Evolutionary conservation across 2,797 vertebrate species (phyloP).

Genomic region (Serranus cabrilla): DNA sequence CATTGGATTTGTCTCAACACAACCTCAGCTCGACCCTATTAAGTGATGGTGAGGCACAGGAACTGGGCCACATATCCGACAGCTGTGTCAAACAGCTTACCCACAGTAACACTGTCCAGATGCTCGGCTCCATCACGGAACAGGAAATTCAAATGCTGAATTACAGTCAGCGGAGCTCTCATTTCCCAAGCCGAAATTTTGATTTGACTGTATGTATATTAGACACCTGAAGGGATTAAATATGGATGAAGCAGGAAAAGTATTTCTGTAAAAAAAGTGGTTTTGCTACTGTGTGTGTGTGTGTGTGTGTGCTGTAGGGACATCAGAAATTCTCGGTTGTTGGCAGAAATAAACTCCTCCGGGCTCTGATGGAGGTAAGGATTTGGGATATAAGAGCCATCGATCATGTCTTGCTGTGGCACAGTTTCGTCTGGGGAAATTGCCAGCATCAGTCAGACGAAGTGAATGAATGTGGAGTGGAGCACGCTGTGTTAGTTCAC

Average conservation of each 20-base stretch:
- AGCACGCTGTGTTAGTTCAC: constrained; percentile 69
- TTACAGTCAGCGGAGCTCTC: constrained; percentile 41
- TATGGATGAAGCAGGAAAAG: constrained; percentile 18
- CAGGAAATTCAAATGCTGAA: constrained; percentile 68
- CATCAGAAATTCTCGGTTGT: constrained; percentile 60
- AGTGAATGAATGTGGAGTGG: constrained; percentile 71
- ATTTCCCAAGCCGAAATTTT: constrained; percentile 55
- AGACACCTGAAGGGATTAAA: constrained; percentile 55
- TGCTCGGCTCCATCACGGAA: constrained; percentile 41
- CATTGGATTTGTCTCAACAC: constrained; percentile 28
- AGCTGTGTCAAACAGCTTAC: constrained; percentile 80
- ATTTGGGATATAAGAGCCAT: constrained; percentile 81
- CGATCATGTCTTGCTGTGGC: constrained; percentile 80
- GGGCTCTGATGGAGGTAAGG: constrained; percentile 73
- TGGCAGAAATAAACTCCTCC: constrained; percentile 79
- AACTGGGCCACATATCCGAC: constrained; percentile 64
- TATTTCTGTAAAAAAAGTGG: constrained; percentile 28
- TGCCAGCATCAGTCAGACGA: constrained; percentile 83
- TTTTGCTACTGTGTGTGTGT: constrained; percentile 26
- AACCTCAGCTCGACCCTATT: constrained; percentile 51
- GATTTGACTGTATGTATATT: constrained; percentile 38
- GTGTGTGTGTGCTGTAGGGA: constrained; percentile 29
- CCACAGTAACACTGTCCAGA: constrained; percentile 79
- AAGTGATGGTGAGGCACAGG: constrained; percentile 57
- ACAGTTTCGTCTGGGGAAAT: constrained; percentile 80